phyloP scores from a whole-genome alignment of 2,888 invertebrate genomes.

The Heliconius erato region DNA sequence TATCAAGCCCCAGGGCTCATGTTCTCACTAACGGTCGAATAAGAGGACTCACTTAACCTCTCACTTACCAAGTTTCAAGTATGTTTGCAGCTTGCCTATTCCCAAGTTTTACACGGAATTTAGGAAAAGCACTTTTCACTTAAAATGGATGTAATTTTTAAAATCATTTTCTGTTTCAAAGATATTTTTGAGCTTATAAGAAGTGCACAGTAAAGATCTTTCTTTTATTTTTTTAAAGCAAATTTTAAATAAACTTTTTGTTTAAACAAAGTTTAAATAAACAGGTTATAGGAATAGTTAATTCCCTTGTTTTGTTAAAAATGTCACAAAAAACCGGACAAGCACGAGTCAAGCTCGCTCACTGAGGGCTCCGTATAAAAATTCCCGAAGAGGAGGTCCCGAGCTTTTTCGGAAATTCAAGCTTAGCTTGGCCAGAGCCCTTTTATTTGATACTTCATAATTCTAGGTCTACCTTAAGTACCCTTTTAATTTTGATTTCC shows the following conservation, averaged over 20 bases:
- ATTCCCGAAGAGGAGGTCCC: too few relatives aligned
- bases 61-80: constrained; percentile 22
- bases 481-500: too few relatives aligned
- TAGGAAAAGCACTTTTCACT: background rate
- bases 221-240: background rate
- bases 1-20: background rate
- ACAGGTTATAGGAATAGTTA: background rate
- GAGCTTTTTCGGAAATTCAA: too few relatives aligned
- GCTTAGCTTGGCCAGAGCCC: too few relatives aligned
- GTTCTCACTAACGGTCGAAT: background rate
- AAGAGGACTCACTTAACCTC: constrained; percentile 1
- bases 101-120: background rate
- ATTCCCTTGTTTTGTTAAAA: background rate
- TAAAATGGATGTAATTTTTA: background rate
- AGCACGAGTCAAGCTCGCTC: too few relatives aligned
- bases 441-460: too few relatives aligned
- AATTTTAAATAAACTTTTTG: too few relatives aligned
- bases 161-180: background rate
- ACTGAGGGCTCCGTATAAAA: too few relatives aligned
- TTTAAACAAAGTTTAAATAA: too few relatives aligned
- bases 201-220: background rate
- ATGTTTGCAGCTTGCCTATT: constrained; percentile 6
- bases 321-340: too few relatives aligned
- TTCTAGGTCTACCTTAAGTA: too few relatives aligned
- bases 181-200: background rate